Conservation (phyloP, 2,888 invertebrate species). For the Drosophila affinis region DNA sequence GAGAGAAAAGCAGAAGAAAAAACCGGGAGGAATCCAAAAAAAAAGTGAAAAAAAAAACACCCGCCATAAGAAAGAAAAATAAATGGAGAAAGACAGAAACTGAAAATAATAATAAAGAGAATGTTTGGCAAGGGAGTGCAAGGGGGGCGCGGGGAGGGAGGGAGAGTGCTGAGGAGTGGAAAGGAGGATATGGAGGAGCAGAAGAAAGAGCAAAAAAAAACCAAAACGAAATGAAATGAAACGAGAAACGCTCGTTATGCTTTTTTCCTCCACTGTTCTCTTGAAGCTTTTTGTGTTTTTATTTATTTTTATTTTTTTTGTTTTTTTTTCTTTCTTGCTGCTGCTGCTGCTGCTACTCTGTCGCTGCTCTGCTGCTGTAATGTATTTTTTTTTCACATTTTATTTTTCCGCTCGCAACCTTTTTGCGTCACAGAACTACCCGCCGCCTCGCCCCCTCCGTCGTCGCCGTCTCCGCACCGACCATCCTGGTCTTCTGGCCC, state of each 20-base stretch:
- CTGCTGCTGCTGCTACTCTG: constrained; percentile 29
- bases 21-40: constrained; percentile 66
- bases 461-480: background rate
- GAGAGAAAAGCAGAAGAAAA: constrained; percentile 37
- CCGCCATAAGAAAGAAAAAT: constrained; percentile 53
- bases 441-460: constrained; percentile 6
- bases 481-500: constrained; percentile 3
- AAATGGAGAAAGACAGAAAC: constrained; percentile 74
- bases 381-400: constrained; percentile 71
- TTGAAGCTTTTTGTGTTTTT: constrained; percentile 50
- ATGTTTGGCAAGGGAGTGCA: constrained; percentile 17
- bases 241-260: constrained; percentile 77
- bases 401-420: constrained; percentile 75
- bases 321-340: constrained; percentile 34
- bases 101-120: constrained; percentile 76
- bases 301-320: constrained; percentile 46
- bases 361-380: constrained; percentile 64
- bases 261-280: constrained; percentile 56
- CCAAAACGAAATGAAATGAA: constrained; percentile 49
- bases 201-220: constrained; percentile 16
- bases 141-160: background rate
- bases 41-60: constrained; percentile 43
- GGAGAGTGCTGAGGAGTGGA: constrained; percentile 1
- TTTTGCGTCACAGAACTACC: constrained; percentile 63
- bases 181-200: background rate